Conservation (phyloP, 2,888 invertebrate genomes). For the Mayetiola destructor region DNA sequence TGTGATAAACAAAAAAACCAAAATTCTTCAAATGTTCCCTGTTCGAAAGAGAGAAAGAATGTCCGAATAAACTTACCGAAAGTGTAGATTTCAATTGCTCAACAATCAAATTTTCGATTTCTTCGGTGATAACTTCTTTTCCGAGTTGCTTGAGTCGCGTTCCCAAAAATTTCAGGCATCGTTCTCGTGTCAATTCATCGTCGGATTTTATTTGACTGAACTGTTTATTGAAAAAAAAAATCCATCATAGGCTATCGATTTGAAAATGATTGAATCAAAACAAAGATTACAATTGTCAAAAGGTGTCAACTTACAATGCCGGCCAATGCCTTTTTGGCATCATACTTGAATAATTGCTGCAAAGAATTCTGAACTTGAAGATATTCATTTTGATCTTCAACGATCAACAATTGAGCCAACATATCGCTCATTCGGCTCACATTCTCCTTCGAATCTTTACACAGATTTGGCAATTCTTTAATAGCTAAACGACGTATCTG, state of each 20-base stretch:
- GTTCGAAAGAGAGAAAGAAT: too few species aligned
- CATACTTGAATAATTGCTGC: conserved; percentile 30
- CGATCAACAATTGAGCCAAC: conserved; percentile 74
- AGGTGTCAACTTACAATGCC: conserved; percentile 40
- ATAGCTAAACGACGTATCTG: conserved; percentile 91
- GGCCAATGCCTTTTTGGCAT: conserved; percentile 42
- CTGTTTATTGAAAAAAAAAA: conserved; percentile 13
- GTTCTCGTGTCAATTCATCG: conserved; percentile 64
- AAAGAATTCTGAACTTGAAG: conserved; percentile 72
- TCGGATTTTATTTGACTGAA: conserved; percentile 47
- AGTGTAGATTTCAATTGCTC: conserved; percentile 74
- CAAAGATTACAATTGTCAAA: neutral
- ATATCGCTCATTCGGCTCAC: conserved; percentile 82
- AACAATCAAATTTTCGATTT: conserved; percentile 72
- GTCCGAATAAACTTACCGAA: too few species aligned
- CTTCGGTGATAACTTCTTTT: conserved; percentile 61
- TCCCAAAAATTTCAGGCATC: conserved; percentile 76
- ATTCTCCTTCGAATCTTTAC: conserved; percentile 70
- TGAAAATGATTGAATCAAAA: neutral
- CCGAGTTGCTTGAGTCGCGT: conserved; percentile 67
- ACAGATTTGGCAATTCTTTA: conserved; percentile 74
- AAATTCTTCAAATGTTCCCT: too few species aligned
- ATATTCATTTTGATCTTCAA: conserved; percentile 72
- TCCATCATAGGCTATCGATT: neutral
- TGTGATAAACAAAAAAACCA: too few species aligned